Conservation (phyloP, 2,113 vertebrate species). For the Chelonoidis abingdonii region DNA sequence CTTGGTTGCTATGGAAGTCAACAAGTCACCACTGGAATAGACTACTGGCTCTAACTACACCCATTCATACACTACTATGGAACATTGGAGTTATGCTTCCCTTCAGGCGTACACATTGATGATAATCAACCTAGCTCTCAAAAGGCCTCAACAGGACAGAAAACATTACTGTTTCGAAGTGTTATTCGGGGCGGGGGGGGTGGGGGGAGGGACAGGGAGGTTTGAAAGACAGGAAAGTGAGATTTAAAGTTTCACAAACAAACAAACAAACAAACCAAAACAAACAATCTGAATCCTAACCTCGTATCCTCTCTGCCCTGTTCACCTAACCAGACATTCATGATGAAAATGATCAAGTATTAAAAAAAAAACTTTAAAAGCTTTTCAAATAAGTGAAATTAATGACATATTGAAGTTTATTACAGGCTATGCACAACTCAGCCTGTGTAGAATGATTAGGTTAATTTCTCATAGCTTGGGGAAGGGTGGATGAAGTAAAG, state of each 20-base stretch:
- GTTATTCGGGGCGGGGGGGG: rapidly evolving
- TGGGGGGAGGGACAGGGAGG: neutral
- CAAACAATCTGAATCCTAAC: neutral
- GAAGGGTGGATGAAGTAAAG: slow-evolving; percentile 17
- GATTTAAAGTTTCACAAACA: neutral
- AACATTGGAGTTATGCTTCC: neutral
- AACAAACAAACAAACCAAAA: no score
- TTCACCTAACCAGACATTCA: neutral
- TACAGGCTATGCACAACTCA: neutral
- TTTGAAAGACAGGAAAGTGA: neutral
- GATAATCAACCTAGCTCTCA: neutral
- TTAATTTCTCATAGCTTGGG: slow-evolving; percentile 8
- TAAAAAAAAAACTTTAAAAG: neutral
- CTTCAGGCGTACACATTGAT: slow-evolving; percentile 7
- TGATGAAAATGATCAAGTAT: neutral
- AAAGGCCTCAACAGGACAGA: neutral
- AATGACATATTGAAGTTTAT: neutral
- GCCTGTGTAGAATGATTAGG: neutral
- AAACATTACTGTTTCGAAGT: neutral
- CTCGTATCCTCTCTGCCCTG: neutral
- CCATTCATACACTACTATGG: neutral
- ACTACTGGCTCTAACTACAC: neutral
- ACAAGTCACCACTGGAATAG: slow-evolving; percentile 6
- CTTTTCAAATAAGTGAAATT: neutral
- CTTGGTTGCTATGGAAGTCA: slow-evolving; percentile 19